A percentile compares a stretch with the other conserved stretches of the same genome.
Conservation (phyloP, 2,113 vertebrate species). For the Catagonus wagneri region DNA sequence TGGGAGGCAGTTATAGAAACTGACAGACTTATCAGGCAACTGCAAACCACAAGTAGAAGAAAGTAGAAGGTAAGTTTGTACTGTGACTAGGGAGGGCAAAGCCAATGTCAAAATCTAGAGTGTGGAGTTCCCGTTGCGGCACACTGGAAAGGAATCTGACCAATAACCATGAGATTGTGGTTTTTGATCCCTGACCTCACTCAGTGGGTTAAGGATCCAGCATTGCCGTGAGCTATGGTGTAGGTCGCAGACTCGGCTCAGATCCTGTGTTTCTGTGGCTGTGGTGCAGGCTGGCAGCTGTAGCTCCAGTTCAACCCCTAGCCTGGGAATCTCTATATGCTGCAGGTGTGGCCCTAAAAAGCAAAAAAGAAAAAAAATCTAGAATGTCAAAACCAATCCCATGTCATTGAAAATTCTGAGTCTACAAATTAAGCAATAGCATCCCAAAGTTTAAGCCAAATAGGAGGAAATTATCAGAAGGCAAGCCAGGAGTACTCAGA, state of each 20-base stretch:
- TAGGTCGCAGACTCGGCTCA: too few relatives aligned
- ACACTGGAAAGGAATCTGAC: too few relatives aligned
- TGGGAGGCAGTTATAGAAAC: neutral
- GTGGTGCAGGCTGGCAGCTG: too few relatives aligned
- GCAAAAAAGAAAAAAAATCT: neutral
- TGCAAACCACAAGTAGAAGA: neutral
- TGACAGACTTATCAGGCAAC: neutral
- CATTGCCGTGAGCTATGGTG: too few relatives aligned
- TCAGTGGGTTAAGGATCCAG: too few relatives aligned
- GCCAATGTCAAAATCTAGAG: neutral
- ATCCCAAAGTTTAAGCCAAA: neutral
- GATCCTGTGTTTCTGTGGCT: too few relatives aligned
- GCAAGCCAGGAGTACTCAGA: neutral
- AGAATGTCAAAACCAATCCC: neutral
- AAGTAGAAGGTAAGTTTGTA: neutral
- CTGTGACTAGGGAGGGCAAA: neutral
- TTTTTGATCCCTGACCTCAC: too few relatives aligned
- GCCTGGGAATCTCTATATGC: too few relatives aligned
- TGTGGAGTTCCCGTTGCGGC: too few relatives aligned
- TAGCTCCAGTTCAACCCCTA: too few relatives aligned
- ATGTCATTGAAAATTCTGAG: neutral
- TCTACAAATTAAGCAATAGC: neutral
- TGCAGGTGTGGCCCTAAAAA: too few relatives aligned
- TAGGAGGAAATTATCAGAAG: constrained; percentile 7
- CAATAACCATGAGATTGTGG: too few relatives aligned